phyloP scores from a whole-genome alignment of 2,888 invertebrate species.

The Ramazzottius varieornatus region DNA sequence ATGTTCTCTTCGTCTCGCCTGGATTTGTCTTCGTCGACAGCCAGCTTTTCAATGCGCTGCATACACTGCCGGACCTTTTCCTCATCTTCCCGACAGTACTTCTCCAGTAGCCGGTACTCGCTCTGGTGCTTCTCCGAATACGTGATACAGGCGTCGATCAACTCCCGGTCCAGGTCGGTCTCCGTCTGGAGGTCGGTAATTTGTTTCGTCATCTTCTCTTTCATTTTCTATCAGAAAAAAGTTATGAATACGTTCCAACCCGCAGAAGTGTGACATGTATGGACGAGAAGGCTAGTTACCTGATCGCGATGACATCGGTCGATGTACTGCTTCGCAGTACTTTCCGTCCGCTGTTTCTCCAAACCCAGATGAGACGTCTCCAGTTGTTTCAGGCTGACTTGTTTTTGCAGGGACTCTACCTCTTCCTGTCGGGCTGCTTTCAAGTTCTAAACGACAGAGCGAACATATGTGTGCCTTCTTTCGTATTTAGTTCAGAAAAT shows the following conservation, averaged over 20 bases:
- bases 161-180: neutral
- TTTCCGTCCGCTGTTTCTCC: neutral
- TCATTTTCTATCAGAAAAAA: neutral
- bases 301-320: neutral
- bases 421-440: neutral
- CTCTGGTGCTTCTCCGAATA: neutral
- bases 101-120: neutral
- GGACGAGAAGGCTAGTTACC: no score
- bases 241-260: neutral
- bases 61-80: neutral
- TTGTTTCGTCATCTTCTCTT: neutral
- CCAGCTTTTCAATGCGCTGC: neutral
- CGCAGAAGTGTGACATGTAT: neutral
- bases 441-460: neutral
- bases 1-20: neutral
- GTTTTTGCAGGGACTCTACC: neutral
- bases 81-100: neutral
- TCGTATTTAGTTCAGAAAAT: neutral
- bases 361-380: neutral
- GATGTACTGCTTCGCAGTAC: neutral
- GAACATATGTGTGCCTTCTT: neutral
- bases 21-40: neutral
- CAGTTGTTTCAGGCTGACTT: neutral
- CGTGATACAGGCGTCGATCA: neutral
- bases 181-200: neutral